Conservation (phyloP, 2,113 vertebrate genomes). For the Alethe castanea region DNA sequence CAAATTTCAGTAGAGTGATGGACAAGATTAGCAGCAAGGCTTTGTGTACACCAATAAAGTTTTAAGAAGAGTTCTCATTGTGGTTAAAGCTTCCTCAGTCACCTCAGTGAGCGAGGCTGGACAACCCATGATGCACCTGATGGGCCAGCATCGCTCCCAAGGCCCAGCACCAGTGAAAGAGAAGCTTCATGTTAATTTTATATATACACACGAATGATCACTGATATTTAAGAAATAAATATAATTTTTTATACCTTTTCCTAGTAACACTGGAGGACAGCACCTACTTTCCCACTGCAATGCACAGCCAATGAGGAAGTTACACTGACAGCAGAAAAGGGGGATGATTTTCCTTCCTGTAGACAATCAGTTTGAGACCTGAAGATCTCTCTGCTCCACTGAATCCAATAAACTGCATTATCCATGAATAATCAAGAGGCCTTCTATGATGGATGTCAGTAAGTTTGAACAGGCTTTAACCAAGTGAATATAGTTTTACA, state of each 20-base stretch:
- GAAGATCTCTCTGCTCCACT: neutral
- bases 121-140: neutral
- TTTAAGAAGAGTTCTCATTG: neutral
- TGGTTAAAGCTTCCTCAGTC: neutral
- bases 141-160: neutral
- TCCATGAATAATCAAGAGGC: neutral
- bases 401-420: conserved; percentile 12
- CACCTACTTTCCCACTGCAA: neutral
- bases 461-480: neutral
- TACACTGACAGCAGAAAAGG: neutral
- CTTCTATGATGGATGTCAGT: neutral
- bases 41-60: neutral
- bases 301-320: neutral
- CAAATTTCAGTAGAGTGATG: neutral
- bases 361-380: neutral
- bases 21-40: conserved; percentile 22
- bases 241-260: neutral
- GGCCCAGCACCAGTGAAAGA: neutral
- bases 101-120: neutral
- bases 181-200: neutral
- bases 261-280: neutral
- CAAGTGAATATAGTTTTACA: neutral
- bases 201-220: neutral
- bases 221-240: neutral
- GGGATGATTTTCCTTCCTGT: neutral